Percentiles rank a stretch among this genome's conserved stretches.
Evolutionary conservation across 2,113 vertebrate genomes (phyloP).

Genomic region (Marmota flaviventris): DNA sequence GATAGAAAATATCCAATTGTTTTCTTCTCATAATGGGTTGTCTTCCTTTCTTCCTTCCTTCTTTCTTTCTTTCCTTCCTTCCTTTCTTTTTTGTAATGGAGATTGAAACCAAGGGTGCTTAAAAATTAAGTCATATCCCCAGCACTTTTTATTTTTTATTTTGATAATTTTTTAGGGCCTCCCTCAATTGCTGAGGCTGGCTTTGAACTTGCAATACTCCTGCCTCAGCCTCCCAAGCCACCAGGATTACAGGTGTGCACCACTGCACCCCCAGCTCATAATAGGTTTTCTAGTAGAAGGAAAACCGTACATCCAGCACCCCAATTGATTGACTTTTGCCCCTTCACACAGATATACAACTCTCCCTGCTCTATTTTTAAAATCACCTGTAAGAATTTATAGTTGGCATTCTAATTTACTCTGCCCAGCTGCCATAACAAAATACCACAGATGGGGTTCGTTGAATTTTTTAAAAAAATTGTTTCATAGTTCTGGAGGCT

Average conservation of each 20-base stretch:
- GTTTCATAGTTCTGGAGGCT: not conserved
- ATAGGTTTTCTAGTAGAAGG: conserved; percentile 20
- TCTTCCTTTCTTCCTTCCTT: not conserved
- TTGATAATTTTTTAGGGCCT: too few relatives aligned
- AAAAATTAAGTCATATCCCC: too few relatives aligned
- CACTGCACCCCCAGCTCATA: not conserved
- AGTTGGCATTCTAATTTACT: not conserved
- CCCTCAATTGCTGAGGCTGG: too few relatives aligned
- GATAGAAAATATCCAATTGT: not conserved
- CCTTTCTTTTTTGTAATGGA: not conserved
- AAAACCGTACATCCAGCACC: not conserved
- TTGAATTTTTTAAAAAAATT: not conserved
- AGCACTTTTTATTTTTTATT: too few relatives aligned
- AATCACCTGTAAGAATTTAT: conserved; percentile 16
- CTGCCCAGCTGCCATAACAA: not conserved
- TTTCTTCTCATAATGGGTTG: not conserved
- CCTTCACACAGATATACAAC: not conserved
- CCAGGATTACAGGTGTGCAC: too few relatives aligned
- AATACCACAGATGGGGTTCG: not conserved
- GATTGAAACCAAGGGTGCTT: too few relatives aligned
- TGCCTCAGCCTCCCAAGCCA: too few relatives aligned
- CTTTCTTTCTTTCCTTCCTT: too few relatives aligned
- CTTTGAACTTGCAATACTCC: too few relatives aligned
- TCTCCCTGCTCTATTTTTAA: not conserved
- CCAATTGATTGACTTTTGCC: not conserved